phyloP scores from a whole-genome alignment of 2,888 invertebrate species.

The Athalia circularis region DNA sequence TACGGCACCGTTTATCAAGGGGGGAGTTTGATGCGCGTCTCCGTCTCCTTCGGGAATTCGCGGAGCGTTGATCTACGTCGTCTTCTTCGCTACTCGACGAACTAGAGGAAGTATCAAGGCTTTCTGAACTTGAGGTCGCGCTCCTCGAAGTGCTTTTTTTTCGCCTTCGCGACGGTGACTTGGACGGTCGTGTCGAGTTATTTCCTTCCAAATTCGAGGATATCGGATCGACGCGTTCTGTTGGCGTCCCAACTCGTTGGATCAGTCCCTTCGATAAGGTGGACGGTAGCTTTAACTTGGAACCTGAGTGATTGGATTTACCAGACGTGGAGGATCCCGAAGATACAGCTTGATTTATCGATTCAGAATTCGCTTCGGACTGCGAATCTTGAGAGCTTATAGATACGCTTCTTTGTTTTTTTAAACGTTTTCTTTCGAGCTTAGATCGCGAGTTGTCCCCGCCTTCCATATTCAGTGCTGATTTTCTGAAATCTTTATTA shows the following conservation, averaged over 20 bases:
- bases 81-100: slow-evolving; percentile 72
- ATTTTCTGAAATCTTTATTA: slow-evolving; percentile 86
- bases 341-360: slow-evolving; percentile 50
- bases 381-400: slow-evolving; percentile 73
- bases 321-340: slow-evolving; percentile 56
- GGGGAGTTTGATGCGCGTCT: slow-evolving; percentile 59
- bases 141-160: slow-evolving; percentile 46
- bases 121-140: slow-evolving; percentile 49
- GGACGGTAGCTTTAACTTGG: slow-evolving; percentile 52
- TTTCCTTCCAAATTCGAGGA: slow-evolving; percentile 47
- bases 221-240: slow-evolving; percentile 36
- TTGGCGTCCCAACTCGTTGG: slow-evolving; percentile 17
- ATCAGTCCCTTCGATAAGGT: slow-evolving; percentile 21
- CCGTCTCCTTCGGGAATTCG: slow-evolving; percentile 50
- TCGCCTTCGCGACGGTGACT: slow-evolving; percentile 54
- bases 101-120: slow-evolving; percentile 66
- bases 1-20: slow-evolving; percentile 53
- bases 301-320: slow-evolving; percentile 51
- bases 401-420: slow-evolving; percentile 73
- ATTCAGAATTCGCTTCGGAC: slow-evolving; percentile 61
- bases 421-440: slow-evolving; percentile 59
- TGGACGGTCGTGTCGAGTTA: slow-evolving; percentile 56
- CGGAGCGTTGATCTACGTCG: slow-evolving; percentile 53
- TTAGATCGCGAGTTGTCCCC: slow-evolving; percentile 66
- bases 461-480: slow-evolving; percentile 81